Evolutionary conservation across 2,113 vertebrate species (phyloP).

Genomic region (Tetraodon nigroviridis): DNA sequence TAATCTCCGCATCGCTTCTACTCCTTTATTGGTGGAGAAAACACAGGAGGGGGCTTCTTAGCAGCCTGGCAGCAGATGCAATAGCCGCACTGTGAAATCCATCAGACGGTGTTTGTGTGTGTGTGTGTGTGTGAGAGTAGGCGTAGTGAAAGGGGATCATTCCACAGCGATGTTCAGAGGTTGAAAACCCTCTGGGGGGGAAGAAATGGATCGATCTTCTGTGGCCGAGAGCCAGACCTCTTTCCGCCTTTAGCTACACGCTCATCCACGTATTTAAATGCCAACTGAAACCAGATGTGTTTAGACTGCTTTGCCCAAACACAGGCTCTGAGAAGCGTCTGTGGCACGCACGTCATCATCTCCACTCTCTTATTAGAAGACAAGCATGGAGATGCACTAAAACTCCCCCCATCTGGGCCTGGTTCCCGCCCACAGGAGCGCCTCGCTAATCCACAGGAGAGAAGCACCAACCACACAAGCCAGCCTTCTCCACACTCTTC

Average conservation of each 20-base stretch:
- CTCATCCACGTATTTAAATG: constrained; percentile 30
- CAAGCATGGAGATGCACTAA: constrained; percentile 23
- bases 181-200: constrained; percentile 62
- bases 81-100: constrained; percentile 45
- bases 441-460: constrained; percentile 53
- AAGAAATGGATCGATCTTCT: constrained; percentile 56
- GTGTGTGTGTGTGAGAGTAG: constrained; percentile 51
- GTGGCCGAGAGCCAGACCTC: constrained; percentile 51
- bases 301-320: constrained; percentile 22
- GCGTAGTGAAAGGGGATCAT: constrained; percentile 67
- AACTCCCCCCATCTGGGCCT: constrained; percentile 24
- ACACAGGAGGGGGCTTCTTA: constrained; percentile 13
- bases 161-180: constrained; percentile 66
- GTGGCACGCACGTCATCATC: constrained; percentile 34
- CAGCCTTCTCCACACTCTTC: not conserved
- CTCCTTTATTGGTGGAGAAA: constrained; percentile 10
- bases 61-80: constrained; percentile 25
- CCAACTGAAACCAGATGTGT: constrained; percentile 41
- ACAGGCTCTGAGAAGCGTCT: constrained; percentile 13
- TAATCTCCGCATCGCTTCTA: not conserved
- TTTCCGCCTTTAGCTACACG: constrained; percentile 38
- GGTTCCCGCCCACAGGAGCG: constrained; percentile 46
- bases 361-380: constrained; percentile 55
- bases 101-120: constrained; percentile 39
- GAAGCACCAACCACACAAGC: constrained; percentile 20